Conservation (phyloP, 2,797 vertebrate genomes). For the Hypotaenidia okinawae region DNA sequence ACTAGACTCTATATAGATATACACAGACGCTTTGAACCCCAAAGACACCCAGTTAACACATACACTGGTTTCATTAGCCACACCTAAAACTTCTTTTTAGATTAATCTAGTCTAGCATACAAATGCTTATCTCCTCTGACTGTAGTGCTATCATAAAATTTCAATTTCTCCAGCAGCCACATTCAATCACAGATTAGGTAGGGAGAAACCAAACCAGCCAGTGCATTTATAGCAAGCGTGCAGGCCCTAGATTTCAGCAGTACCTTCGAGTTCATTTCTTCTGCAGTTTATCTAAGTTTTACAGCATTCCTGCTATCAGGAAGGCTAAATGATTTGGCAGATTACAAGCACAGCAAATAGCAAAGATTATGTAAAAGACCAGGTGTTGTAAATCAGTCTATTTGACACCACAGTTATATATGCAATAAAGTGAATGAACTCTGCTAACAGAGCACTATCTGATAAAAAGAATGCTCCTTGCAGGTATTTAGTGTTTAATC, state of each 20-base stretch:
- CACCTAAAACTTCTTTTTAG: conserved; percentile 57
- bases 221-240: conserved; percentile 31
- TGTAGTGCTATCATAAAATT: conserved; percentile 64
- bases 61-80: conserved; percentile 65
- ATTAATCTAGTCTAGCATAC: conserved; percentile 62
- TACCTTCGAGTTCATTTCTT: conserved; percentile 63
- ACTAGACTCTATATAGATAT: conserved; percentile 22
- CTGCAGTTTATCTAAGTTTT: conserved; percentile 71
- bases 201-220: conserved; percentile 29
- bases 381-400: conserved; percentile 66
- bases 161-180: conserved; percentile 63
- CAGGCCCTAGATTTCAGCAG: conserved; percentile 48
- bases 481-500: conserved; percentile 74
- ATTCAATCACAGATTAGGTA: conserved; percentile 56
- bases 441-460: conserved; percentile 57
- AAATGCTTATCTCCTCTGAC: conserved; percentile 66
- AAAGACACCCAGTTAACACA: conserved; percentile 50
- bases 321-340: conserved; percentile 72
- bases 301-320: conserved; percentile 71
- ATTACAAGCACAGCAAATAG: conserved; percentile 69
- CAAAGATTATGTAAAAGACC: conserved; percentile 73
- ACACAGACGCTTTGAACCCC: conserved; percentile 18
- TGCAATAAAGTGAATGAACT: conserved; percentile 68
- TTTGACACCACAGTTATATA: conserved; percentile 69
- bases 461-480: conserved; percentile 61